Conservation (phyloP, 1,140 invertebrate species). For the Achroia grisella region DNA sequence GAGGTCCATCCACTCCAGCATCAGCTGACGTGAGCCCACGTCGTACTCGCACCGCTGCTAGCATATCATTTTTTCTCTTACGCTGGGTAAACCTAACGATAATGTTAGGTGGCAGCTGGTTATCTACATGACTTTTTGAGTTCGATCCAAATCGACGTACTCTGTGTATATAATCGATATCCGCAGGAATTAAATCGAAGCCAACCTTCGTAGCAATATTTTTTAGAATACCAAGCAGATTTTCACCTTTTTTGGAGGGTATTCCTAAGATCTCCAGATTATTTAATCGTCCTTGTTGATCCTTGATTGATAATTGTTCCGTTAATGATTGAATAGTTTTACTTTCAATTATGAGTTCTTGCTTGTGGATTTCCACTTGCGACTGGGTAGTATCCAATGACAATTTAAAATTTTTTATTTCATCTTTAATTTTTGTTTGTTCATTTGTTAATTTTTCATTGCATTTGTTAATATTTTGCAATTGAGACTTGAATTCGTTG, state of each 20-base stretch:
- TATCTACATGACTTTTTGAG: background rate
- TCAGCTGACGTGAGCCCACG: conserved; percentile 11
- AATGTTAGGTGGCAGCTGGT: conserved; percentile 7
- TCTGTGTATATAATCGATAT: conserved; percentile 8
- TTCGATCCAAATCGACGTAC: background rate
- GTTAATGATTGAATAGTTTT: background rate
- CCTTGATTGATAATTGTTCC: background rate
- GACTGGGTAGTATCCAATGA: no score
- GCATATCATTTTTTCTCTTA: conserved; percentile 6
- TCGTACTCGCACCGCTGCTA: conserved; percentile 5
- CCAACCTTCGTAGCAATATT: conserved; percentile 1
- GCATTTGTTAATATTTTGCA: no score
- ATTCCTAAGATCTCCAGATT: conserved; percentile 6
- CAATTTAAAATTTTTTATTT: no score
- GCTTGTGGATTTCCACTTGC: no score
- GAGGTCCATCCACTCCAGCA: conserved; percentile 5
- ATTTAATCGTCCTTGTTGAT: conserved; percentile 2
- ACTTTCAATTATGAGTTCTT: no score
- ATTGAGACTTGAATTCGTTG: no score
- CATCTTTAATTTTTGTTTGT: no score
- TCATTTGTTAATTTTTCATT: no score
- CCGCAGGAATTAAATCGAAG: background rate
- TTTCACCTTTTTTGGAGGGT: conserved; percentile 4
- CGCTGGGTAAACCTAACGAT: conserved; percentile 8
- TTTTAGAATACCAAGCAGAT: conserved; percentile 2